phyloP scores from a whole-genome alignment of 2,888 invertebrate genomes.

The Temnothorax unifasciatus region DNA sequence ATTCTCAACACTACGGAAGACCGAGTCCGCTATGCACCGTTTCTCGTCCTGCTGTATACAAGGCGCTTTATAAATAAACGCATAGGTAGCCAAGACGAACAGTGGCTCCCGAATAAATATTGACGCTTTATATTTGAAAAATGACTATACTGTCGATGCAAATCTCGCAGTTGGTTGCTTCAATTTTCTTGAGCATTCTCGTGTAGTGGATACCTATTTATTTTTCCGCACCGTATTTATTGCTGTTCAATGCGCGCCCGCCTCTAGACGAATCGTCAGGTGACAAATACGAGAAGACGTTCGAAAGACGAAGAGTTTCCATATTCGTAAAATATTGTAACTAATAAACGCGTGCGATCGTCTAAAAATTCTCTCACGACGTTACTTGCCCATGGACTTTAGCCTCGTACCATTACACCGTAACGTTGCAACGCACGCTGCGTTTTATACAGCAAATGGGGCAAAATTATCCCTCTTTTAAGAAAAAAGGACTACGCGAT shows the following conservation, averaged over 20 bases:
- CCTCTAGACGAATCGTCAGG: neutral
- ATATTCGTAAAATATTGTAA: neutral
- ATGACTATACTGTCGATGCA: constrained; percentile 3
- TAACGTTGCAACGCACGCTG: neutral
- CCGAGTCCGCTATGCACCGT: neutral
- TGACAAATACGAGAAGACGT: constrained; percentile 11
- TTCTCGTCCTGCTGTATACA: neutral
- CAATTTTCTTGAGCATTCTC: constrained; percentile 46
- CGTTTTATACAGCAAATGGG: constrained; percentile 13
- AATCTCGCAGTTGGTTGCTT: constrained; percentile 37
- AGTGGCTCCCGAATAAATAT: constrained; percentile 34
- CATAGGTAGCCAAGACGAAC: constrained; percentile 15
- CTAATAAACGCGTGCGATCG: neutral
- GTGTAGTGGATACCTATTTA: constrained; percentile 26
- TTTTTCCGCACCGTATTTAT: constrained; percentile 25
- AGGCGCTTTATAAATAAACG: constrained; percentile 24
- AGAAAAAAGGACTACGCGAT: constrained; percentile 1
- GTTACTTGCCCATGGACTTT: too few relatives aligned
- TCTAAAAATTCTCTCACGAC: neutral
- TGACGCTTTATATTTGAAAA: constrained; percentile 39
- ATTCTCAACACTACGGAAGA: neutral
- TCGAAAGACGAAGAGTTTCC: neutral
- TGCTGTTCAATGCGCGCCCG: constrained; percentile 1
- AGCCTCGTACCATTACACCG: neutral
- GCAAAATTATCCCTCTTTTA: constrained; percentile 35